Evolutionary conservation across 2,113 vertebrate genomes (phyloP).

Genomic region (Misgurnus anguillicaudatus): DNA sequence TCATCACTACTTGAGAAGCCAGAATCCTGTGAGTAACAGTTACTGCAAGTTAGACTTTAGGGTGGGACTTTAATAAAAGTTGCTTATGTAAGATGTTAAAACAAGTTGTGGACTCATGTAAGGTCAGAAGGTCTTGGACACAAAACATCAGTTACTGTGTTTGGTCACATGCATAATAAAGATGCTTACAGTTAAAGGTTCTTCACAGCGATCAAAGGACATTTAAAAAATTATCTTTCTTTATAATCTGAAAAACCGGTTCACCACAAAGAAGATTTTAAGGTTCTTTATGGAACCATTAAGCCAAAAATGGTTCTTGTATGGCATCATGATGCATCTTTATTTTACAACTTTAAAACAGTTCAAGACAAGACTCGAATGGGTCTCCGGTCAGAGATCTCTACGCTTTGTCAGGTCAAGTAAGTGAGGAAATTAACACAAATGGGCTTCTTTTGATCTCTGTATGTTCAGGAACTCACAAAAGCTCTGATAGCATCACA

Average conservation of each 20-base stretch:
- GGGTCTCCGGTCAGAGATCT: background rate
- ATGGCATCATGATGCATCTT: no score
- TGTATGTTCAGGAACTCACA: background rate
- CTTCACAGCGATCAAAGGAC: no score
- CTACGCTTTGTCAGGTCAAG: background rate
- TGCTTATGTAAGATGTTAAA: background rate
- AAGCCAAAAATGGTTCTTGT: no score
- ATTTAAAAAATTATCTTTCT: no score
- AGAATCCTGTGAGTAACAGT: conserved; percentile 25
- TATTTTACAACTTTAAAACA: no score
- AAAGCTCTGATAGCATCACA: background rate
- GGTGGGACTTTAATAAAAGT: conserved; percentile 39
- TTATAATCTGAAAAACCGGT: no score
- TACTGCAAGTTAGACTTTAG: background rate
- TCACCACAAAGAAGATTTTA: no score
- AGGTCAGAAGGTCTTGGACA: background rate
- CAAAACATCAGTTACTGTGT: background rate
- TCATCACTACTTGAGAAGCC: conserved; percentile 24
- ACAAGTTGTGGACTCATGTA: background rate
- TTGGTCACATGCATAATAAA: no score
- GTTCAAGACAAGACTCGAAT: no score
- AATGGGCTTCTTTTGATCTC: background rate
- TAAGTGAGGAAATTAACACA: background rate
- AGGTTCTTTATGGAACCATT: no score
- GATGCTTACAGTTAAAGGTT: no score